Percentiles rank a stretch among this genome's conserved stretches.
Conservation (phyloP, 2,888 invertebrate genomes). For the Rhingia rostrata region DNA sequence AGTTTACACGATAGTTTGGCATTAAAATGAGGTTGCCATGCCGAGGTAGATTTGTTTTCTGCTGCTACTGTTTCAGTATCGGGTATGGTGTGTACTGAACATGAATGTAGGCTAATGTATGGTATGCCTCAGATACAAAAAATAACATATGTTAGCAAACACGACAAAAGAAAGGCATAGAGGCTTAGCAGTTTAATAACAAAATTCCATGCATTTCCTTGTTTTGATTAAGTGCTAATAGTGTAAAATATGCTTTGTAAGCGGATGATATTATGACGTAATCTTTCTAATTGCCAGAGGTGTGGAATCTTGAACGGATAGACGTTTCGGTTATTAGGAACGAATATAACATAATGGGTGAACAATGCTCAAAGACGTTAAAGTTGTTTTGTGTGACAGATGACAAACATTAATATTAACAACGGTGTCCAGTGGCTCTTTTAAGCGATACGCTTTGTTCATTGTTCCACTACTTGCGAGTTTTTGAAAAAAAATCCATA, state of each 20-base stretch:
- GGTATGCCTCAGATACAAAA: slow-evolving; percentile 15
- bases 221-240: slow-evolving; percentile 30
- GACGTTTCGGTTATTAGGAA: neutral
- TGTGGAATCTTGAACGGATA: slow-evolving; percentile 6
- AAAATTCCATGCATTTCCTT: slow-evolving; percentile 28
- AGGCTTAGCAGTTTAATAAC: slow-evolving; percentile 17
- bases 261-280: slow-evolving; percentile 18
- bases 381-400: neutral
- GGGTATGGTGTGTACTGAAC: neutral
- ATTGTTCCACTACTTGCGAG: too few species aligned
- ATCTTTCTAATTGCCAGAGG: slow-evolving; percentile 28
- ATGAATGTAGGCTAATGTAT: slow-evolving; percentile 38
- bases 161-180: neutral
- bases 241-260: slow-evolving; percentile 13
- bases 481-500: neutral
- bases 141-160: slow-evolving; percentile 15
- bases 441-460: too few species aligned
- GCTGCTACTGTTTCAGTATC: slow-evolving; percentile 13
- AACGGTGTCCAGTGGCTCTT: too few species aligned
- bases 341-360: neutral
- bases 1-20: slow-evolving; percentile 49
- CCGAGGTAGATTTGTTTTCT: neutral
- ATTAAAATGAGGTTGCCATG: slow-evolving; percentile 36
- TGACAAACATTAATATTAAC: neutral
- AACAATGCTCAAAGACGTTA: neutral